Evolutionary conservation across 2,888 invertebrate genomes (phyloP), one percentile per base, ranked within the genome.

Genomic region (Lycia hirtaria): DNA sequence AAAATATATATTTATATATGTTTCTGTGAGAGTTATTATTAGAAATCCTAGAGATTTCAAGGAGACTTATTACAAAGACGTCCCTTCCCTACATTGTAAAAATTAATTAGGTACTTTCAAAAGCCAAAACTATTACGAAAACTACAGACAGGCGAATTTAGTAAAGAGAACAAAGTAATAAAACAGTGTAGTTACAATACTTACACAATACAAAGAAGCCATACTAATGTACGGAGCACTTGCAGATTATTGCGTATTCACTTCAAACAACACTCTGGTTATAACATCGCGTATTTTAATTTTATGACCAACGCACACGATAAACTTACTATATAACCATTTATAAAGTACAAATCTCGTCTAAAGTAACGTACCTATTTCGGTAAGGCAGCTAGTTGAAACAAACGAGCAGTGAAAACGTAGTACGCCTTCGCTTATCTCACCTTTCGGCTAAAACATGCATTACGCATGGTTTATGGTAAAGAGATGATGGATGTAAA

Each of bases 131-230:
- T 33, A 47, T 57, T 56, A 26, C 28, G 43, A 28, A 56, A 48
- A 48, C 48, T 49, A 48, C 20, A 43, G 37, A 49, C 49, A 47
- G 38, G 51, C 56, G 40, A 56, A 38, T 56, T 56, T 44, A 56
- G 49, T 56, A 56, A 50, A 50, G 45, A 56, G 33, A 41, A 22
- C 38, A 30, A 35, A 47, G 17, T 47, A 47, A 49, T 50, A 55
- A 55, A 48, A 24, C 22, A 22, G 10, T 24, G 9, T 24, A 45
- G 35, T 50, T 50, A 78, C 77, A 74, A 71, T 69, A 72, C 75
- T 73, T 69, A 67, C 60, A 76, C 76, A 75, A 78, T 76, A 78
- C 75, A 73, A 70, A 72, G 70, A 76, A 76, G 74, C 69, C 57
- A 69, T 73, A 72, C 83, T 70, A 72, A 62, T 67, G 70, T 72